Evolutionary conservation across 2,888 invertebrate genomes (phyloP).

Genomic region (Rapana venosa): DNA sequence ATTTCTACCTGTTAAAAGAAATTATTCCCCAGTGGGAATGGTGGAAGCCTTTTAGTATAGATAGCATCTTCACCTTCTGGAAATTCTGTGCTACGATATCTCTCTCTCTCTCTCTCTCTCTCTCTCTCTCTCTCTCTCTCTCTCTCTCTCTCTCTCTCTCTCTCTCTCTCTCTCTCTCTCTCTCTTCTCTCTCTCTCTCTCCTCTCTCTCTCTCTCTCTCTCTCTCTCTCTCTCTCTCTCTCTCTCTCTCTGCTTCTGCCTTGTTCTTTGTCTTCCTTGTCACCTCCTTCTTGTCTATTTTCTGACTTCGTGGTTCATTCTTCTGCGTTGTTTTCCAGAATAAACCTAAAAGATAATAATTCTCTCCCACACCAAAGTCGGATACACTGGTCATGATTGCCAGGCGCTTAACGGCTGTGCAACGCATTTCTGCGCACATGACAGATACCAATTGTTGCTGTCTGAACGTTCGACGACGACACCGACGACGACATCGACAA

Average conservation of each 20-base stretch:
- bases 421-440: too few species aligned
- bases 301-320: background rate
- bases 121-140: background rate
- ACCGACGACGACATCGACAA: background rate
- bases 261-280: too few species aligned
- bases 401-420: background rate
- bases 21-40: too few species aligned
- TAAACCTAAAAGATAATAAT: background rate
- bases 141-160: background rate
- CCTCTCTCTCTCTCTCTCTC: background rate
- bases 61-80: background rate
- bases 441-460: background rate
- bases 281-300: background rate
- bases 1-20: too few species aligned
- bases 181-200: background rate
- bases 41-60: too few species aligned
- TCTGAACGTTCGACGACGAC: background rate
- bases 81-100: background rate
- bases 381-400: background rate
- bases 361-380: background rate
- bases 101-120: background rate
- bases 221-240: background rate
- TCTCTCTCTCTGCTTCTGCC: background rate
- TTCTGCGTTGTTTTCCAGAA: background rate
- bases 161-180: too few species aligned